Conservation (phyloP, 2,113 vertebrate species). For the Lanius collurio region DNA sequence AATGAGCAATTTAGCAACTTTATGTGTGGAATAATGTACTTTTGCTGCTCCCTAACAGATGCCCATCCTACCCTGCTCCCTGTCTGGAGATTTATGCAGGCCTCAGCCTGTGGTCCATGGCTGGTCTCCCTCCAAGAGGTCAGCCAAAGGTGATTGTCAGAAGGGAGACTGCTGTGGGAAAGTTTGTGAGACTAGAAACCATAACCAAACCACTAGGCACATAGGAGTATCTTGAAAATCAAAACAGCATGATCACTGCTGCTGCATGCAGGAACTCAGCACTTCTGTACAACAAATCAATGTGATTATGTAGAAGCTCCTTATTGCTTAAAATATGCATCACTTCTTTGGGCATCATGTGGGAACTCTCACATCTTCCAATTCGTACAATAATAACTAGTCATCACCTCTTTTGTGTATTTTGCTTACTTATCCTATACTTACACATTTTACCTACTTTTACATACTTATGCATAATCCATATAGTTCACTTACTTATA, state of each 20-base stretch:
- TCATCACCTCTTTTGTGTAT: too few relatives aligned
- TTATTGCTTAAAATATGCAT: too few relatives aligned
- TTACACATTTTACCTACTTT: too few relatives aligned
- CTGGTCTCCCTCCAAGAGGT: background rate
- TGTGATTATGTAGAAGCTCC: too few relatives aligned
- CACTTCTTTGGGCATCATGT: too few relatives aligned
- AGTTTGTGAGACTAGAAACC: background rate
- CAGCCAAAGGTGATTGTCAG: background rate
- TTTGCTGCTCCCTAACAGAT: background rate
- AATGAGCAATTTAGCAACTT: background rate
- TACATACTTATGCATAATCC: too few relatives aligned
- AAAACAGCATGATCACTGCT: background rate
- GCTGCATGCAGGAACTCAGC: background rate
- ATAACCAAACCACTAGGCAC: background rate
- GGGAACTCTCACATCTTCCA: too few relatives aligned
- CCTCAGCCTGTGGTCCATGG: background rate
- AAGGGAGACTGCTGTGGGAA: background rate
- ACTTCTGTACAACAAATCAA: too few relatives aligned
- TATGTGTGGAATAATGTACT: background rate
- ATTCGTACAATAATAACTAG: too few relatives aligned
- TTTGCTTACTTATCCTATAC: too few relatives aligned
- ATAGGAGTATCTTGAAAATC: background rate
- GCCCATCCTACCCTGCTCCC: background rate
- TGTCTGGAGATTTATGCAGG: background rate
- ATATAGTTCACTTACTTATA: too few relatives aligned